phyloP scores from a whole-genome alignment of 2,888 invertebrate species.

The Diaprepes abbreviatus region DNA sequence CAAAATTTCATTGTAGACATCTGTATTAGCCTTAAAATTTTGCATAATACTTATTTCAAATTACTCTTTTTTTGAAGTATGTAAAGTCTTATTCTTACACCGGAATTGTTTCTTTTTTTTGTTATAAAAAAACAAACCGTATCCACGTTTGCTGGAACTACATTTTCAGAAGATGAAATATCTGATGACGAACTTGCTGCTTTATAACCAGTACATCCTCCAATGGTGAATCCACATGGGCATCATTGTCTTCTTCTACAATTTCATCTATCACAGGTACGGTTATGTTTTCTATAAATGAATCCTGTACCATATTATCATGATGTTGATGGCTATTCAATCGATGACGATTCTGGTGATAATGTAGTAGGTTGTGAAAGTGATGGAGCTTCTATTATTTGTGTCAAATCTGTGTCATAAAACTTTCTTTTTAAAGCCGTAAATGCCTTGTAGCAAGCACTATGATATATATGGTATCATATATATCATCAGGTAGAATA shows the following conservation, averaged over 20 bases:
- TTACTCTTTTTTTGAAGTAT: background rate
- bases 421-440: too few species aligned
- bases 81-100: background rate
- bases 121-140: background rate
- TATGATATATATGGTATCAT: too few species aligned
- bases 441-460: too few species aligned
- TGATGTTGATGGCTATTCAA: too few species aligned
- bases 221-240: background rate
- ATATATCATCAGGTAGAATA: too few species aligned
- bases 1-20: background rate
- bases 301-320: too few species aligned
- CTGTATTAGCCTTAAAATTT: background rate
- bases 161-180: background rate
- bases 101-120: slow-evolving; percentile 3
- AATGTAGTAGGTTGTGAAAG: too few species aligned
- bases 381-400: too few species aligned
- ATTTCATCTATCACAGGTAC: background rate
- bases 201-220: background rate
- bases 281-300: too few species aligned
- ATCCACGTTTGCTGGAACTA: background rate
- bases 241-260: background rate
- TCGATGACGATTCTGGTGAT: too few species aligned
- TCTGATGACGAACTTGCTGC: background rate
- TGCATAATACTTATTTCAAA: background rate
- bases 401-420: too few species aligned